Base-by-base conservation (phyloP, 1,140 invertebrate genomes). In the Aphaenogaster rudis region DNA sequence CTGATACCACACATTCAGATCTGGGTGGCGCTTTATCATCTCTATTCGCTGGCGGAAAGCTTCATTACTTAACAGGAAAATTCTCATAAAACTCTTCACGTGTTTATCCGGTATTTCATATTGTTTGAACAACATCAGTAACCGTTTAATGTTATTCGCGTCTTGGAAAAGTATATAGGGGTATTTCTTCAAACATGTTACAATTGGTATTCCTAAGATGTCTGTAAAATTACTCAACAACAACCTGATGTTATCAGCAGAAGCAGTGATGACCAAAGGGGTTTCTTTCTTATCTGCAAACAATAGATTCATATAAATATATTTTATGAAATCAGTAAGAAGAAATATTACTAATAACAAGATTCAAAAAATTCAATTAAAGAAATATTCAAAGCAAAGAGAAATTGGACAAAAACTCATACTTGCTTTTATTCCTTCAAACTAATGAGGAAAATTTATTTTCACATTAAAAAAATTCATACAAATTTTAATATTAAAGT, bases 161-260 rank as follows among this genome's bases (percentile, higher is more conserved):
- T 95, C 95, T 82, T 94, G 92, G 59, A 92, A 91, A 3, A 96
- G 93, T 80, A 97, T 67, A 88, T 93, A 95, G 36, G 96, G 96
- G 91, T 94, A 93, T 72, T 91, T 88, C 85, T 91, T 93, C 59
- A 96, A 36, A 54, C 28, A 7, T 1, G 8, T 17, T 15, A 36
- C 5, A 9, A 33, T 17, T 2, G n/a, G 15, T 3, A 87, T 0
- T 17, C 57, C 71, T 7, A 0, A 48, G 15, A 39, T 63, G 0
- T 84, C 42, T 28, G 52, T 61, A 21, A 74, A 84, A 39, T 0
- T 50, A 17, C 5, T 50, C 15, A 84, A 17, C 13, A 82, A 9
- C 3, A 11, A 61, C 5, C n/a, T 84, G 28, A 84, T 74, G 8
- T 84, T 84, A 28, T 74, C 42, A 0, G 69, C 42, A 7, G 80